Conservation (phyloP, 2,797 vertebrate genomes). For the Phyllotis vaccarum region DNA sequence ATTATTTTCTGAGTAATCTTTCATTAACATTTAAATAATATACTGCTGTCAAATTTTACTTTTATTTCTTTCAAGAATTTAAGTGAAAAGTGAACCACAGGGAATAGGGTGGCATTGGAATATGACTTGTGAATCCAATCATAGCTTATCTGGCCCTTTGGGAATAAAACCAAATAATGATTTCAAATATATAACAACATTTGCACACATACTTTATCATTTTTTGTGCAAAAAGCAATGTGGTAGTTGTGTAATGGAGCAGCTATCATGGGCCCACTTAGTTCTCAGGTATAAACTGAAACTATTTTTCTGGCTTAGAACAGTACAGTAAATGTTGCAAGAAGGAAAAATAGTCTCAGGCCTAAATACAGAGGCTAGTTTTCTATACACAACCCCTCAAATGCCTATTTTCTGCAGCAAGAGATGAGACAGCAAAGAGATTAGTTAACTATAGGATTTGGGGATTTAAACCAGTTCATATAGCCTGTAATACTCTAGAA, state of each 20-base stretch:
- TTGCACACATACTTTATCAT: background rate
- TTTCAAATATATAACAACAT: slow-evolving; percentile 9
- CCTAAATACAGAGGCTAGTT: background rate
- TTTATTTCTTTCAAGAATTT: slow-evolving; percentile 3
- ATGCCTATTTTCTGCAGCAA: background rate
- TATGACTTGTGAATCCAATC: slow-evolving; percentile 15
- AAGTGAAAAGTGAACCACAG: slow-evolving; percentile 44
- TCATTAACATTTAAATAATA: background rate
- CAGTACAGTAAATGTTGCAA: background rate
- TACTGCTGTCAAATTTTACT: background rate
- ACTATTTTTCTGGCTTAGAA: background rate
- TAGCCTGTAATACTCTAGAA: slow-evolving; percentile 78
- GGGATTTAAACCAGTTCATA: slow-evolving; percentile 71
- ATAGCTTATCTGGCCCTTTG: slow-evolving; percentile 18
- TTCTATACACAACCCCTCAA: background rate
- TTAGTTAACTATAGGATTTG: slow-evolving; percentile 81
- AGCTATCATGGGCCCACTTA: background rate
- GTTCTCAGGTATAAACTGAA: background rate
- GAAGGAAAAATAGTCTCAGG: background rate
- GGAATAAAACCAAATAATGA: background rate
- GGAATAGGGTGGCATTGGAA: background rate
- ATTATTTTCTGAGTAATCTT: background rate
- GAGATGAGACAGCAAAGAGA: slow-evolving; percentile 66
- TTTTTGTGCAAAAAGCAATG: background rate
- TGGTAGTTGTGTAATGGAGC: background rate